These are phyloP conservation scores for Notocelia uddmanniana DNA, from an alignment of 2,888 invertebrate genomes.

Conservation along the genomic window DNA sequence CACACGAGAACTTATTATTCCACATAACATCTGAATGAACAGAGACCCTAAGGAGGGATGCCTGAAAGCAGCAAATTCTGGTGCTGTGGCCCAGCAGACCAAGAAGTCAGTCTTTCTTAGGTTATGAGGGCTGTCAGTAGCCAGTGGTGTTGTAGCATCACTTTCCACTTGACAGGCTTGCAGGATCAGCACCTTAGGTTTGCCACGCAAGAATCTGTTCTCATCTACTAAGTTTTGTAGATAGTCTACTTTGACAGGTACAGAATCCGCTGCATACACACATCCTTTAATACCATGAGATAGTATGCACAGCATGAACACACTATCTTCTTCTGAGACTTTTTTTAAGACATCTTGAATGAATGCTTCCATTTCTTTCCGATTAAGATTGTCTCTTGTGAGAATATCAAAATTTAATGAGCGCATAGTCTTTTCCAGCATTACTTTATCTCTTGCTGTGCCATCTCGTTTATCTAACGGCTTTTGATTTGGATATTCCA, in stretches of 20 bases:
- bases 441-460: slow-evolving; percentile 66
- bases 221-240: slow-evolving; percentile 73
- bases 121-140: slow-evolving; percentile 66
- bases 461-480: slow-evolving; percentile 64
- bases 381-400: slow-evolving; percentile 64
- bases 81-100: slow-evolving; percentile 78
- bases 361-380: slow-evolving; percentile 64
- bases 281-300: slow-evolving; percentile 78
- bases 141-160: slow-evolving; percentile 58
- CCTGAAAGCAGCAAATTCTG: slow-evolving; percentile 51
- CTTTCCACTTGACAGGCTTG: slow-evolving; percentile 75
- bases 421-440: slow-evolving; percentile 68
- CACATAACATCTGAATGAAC: slow-evolving; percentile 75
- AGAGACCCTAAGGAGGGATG: slow-evolving; percentile 63
- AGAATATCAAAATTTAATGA: slow-evolving; percentile 71
- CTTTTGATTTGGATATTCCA: slow-evolving; percentile 56
- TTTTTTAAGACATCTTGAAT: slow-evolving; percentile 66
- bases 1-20: slow-evolving; percentile 58
- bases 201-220: slow-evolving; percentile 61
- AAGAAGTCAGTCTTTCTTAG: slow-evolving; percentile 72
- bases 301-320: slow-evolving; percentile 77
- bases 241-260: slow-evolving; percentile 73
- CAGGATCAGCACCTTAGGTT: slow-evolving; percentile 75
- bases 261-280: slow-evolving; percentile 75
- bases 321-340: slow-evolving; percentile 67